Conservation (phyloP, 2,113 vertebrate species). For the Columbina picui region DNA sequence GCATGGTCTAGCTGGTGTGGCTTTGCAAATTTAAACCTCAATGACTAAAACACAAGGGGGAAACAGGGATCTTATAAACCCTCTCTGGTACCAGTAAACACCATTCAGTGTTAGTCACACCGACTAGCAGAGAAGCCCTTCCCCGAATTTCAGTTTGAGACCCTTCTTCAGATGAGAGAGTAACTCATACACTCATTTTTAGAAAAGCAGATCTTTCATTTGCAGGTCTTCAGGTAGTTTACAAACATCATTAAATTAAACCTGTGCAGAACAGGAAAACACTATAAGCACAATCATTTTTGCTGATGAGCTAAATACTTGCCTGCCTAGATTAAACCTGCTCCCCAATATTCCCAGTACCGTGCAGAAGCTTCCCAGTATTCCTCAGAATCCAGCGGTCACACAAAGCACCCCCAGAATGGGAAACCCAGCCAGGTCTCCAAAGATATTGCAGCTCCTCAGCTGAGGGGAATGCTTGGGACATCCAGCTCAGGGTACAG, state of each 20-base stretch:
- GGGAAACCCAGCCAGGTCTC: background rate
- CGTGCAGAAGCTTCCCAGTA: background rate
- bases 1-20: background rate
- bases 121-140: background rate
- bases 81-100: background rate
- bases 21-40: background rate
- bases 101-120: rapidly evolving
- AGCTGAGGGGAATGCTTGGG: background rate
- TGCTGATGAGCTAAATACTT: background rate
- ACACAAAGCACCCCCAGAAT: background rate
- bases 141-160: background rate
- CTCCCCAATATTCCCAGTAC: background rate
- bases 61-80: too few species aligned
- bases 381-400: rapidly evolving
- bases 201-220: background rate
- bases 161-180: background rate
- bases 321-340: background rate
- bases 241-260: background rate
- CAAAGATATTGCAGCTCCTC: background rate
- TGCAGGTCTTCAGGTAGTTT: background rate
- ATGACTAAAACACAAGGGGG: rapidly evolving
- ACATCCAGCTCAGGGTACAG: background rate
- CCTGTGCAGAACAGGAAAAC: background rate
- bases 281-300: rapidly evolving
- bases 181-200: background rate